Evolutionary conservation across 2,113 vertebrate species (phyloP).

Genomic region (Atractosteus spatula): DNA sequence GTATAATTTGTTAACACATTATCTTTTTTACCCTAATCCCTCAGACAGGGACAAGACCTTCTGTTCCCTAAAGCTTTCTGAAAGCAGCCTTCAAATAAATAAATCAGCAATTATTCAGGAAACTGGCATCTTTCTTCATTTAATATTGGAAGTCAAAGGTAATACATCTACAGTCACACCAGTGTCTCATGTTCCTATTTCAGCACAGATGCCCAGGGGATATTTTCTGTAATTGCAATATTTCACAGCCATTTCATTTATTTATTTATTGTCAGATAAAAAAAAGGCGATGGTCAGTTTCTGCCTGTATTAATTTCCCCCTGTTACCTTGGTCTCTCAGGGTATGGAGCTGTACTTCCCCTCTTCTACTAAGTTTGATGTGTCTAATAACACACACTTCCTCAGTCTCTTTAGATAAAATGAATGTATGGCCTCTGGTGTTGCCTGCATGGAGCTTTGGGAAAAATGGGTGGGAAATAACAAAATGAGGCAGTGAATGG

Average conservation of each 20-base stretch:
- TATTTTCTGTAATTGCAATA: slow-evolving; percentile 21
- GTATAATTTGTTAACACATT: not conserved
- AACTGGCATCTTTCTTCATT: slow-evolving; percentile 2
- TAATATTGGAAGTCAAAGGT: slow-evolving; percentile 13
- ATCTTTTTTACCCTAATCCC: slow-evolving; percentile 5
- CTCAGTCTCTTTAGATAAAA: slow-evolving; percentile 31
- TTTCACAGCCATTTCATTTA: slow-evolving; percentile 19
- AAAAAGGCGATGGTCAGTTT: slow-evolving; percentile 5
- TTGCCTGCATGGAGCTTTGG: not conserved
- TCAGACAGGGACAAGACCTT: not conserved
- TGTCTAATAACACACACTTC: slow-evolving; percentile 27
- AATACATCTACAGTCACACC: not conserved
- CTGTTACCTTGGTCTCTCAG: slow-evolving; percentile 3
- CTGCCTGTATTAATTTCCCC: not conserved
- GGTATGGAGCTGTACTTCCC: slow-evolving; percentile 24
- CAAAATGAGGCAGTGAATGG: slow-evolving; percentile 15
- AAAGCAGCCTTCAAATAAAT: slow-evolving; percentile 15
- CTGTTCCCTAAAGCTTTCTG: slow-evolving; percentile 5
- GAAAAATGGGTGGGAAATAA: slow-evolving; percentile 22
- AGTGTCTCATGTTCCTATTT: not conserved
- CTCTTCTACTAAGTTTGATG: slow-evolving; percentile 24
- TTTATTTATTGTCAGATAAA: slow-evolving; percentile 1
- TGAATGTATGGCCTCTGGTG: slow-evolving; percentile 22
- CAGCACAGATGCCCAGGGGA: slow-evolving; percentile 2
- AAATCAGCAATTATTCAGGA: slow-evolving; percentile 7